Evolutionary conservation across 2,888 invertebrate species (phyloP).

Genomic region (Andrena flavipes): DNA sequence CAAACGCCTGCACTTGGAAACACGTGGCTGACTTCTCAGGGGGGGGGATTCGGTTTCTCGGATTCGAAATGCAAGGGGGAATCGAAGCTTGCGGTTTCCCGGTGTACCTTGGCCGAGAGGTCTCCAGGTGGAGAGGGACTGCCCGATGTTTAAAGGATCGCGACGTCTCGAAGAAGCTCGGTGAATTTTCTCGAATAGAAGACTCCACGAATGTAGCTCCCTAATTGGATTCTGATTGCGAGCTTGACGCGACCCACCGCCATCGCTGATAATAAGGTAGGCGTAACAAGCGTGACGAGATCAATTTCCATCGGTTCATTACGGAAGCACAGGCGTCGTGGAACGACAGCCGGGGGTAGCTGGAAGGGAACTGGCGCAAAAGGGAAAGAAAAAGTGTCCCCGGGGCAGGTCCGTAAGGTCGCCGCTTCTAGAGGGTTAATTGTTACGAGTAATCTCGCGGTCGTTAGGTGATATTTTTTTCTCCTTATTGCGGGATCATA

Average conservation of each 20-base stretch:
- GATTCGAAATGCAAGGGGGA: neutral
- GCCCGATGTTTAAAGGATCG: neutral
- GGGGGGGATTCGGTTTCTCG: constrained; percentile 9
- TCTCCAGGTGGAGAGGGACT: neutral
- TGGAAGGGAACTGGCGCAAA: neutral
- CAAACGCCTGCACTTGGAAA: constrained; percentile 44
- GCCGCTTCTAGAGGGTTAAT: constrained; percentile 54
- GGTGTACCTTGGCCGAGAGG: neutral
- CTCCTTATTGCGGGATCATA: constrained; percentile 59
- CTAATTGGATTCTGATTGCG: constrained; percentile 32
- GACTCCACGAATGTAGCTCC: neutral
- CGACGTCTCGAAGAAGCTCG: neutral
- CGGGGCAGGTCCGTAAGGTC: constrained; percentile 24
- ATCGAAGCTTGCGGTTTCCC: neutral
- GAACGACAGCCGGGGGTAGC: neutral
- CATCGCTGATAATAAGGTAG: constrained; percentile 21
- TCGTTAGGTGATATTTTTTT: constrained; percentile 64
- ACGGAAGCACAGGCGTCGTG: constrained; percentile 28
- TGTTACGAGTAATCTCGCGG: constrained; percentile 60
- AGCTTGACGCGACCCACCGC: neutral
- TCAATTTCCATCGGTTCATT: constrained; percentile 58
- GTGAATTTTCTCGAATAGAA: neutral
- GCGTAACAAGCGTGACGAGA: constrained; percentile 44
- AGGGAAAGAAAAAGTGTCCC: constrained; percentile 22
- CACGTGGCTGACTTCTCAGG: constrained; percentile 43